Evolutionary conservation across 2,888 invertebrate species (phyloP).

Genomic region (Zaprionus bogoriensis): DNA sequence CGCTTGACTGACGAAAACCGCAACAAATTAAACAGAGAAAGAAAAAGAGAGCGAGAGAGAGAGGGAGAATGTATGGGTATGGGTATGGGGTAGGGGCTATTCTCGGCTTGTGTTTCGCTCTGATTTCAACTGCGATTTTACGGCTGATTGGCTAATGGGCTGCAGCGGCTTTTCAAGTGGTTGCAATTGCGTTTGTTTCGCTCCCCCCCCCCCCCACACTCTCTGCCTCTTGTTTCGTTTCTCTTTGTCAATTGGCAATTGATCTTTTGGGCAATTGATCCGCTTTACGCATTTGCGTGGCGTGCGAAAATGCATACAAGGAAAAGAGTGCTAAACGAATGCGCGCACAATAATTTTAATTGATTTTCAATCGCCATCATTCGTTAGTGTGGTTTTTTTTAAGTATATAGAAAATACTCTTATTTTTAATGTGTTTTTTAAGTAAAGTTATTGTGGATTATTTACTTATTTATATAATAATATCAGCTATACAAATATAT

Average conservation of each 20-base stretch:
- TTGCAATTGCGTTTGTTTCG: slow-evolving; percentile 46
- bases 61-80: background rate
- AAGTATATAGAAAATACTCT: too few species aligned
- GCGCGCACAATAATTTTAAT: slow-evolving; percentile 48
- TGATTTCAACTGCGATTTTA: slow-evolving; percentile 63
- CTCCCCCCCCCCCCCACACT: background rate
- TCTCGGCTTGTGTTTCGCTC: slow-evolving; percentile 38
- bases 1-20: slow-evolving; percentile 59
- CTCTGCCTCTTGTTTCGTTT: slow-evolving; percentile 17
- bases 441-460: too few species aligned
- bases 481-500: too few species aligned
- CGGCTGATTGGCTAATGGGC: slow-evolving; percentile 60
- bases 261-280: slow-evolving; percentile 77
- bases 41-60: background rate
- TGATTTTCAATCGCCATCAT: too few species aligned
- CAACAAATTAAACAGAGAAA: slow-evolving; percentile 17
- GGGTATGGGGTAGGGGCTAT: slow-evolving; percentile 14
- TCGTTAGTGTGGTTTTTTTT: too few species aligned
- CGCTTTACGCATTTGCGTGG: slow-evolving; percentile 50
- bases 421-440: too few species aligned
- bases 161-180: slow-evolving; percentile 61
- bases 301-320: slow-evolving; percentile 42
- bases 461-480: too few species aligned
- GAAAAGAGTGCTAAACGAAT: background rate
- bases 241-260: slow-evolving; percentile 69